Evolutionary conservation across 2,888 invertebrate species (phyloP).

Genomic region (Scotopteryx bipunctaria): DNA sequence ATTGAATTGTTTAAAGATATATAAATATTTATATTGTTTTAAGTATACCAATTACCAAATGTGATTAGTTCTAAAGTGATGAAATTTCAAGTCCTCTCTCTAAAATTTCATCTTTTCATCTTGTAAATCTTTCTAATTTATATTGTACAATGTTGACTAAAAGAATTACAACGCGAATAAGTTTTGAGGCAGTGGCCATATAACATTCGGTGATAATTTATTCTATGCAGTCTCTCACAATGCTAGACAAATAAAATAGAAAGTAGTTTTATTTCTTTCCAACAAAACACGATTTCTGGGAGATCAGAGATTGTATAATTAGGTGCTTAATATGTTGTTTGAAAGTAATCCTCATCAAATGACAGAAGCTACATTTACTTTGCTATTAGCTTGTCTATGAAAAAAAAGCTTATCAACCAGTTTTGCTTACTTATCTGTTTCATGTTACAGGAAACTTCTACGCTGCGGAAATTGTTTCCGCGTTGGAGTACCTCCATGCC

Average conservation of each 20-base stretch:
- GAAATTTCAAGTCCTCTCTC: no score
- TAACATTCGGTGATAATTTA: conserved; percentile 16
- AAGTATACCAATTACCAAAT: neutral
- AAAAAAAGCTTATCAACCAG: neutral
- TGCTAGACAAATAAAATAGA: conserved; percentile 12
- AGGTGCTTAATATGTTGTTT: neutral
- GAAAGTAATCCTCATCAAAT: neutral
- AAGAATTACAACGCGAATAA: neutral
- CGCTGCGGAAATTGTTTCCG: conserved; percentile 96
- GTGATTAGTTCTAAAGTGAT: neutral
- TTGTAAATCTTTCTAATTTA: no score
- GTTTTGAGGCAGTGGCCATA: neutral
- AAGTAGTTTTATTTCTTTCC: conserved; percentile 11
- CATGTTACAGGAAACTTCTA: conserved; percentile 90
- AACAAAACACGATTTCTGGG: neutral
- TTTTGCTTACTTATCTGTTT: neutral
- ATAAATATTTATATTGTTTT: neutral
- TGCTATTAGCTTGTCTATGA: neutral
- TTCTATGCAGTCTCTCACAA: conserved; percentile 10
- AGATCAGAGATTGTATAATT: neutral
- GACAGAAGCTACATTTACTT: neutral
- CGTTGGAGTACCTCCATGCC: conserved; percentile 96
- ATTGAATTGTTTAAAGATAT: neutral
- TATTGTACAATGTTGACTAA: neutral
- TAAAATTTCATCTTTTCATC: no score